Evolutionary conservation across 2,888 invertebrate genomes (phyloP).

Genomic region (Eugnorisma glareosa): DNA sequence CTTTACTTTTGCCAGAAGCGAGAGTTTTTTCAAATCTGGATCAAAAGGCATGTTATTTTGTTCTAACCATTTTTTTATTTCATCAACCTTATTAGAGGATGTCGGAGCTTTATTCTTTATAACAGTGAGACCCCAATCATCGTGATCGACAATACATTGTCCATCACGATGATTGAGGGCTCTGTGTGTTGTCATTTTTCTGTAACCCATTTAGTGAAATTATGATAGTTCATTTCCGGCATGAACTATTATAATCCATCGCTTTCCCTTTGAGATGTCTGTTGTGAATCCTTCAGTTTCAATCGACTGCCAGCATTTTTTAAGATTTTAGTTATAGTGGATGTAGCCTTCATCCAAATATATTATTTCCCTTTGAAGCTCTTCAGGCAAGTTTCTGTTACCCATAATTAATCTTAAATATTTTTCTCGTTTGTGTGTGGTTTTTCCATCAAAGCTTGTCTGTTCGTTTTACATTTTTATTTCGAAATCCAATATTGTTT

Average conservation of each 20-base stretch:
- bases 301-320: constrained; percentile 12
- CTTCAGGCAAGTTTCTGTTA: neutral
- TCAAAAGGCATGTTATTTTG: constrained; percentile 8
- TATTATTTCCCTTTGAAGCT: neutral
- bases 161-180: constrained; percentile 7
- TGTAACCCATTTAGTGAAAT: constrained; percentile 8
- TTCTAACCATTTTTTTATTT: neutral
- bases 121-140: no score
- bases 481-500: no score
- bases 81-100: neutral
- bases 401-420: neutral
- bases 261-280: constrained; percentile 3
- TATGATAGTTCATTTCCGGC: neutral
- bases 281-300: constrained; percentile 7
- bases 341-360: constrained; percentile 9
- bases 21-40: neutral
- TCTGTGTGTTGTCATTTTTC: constrained; percentile 8
- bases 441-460: no score
- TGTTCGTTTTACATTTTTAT: no score
- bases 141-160: no score
- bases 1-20: neutral
- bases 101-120: constrained; percentile 1
- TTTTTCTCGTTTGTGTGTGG: no score
- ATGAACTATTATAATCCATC: constrained; percentile 9
- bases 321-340: constrained; percentile 4